phyloP scores from a whole-genome alignment of 2,113 vertebrate genomes.

The Clinocottus analis region DNA sequence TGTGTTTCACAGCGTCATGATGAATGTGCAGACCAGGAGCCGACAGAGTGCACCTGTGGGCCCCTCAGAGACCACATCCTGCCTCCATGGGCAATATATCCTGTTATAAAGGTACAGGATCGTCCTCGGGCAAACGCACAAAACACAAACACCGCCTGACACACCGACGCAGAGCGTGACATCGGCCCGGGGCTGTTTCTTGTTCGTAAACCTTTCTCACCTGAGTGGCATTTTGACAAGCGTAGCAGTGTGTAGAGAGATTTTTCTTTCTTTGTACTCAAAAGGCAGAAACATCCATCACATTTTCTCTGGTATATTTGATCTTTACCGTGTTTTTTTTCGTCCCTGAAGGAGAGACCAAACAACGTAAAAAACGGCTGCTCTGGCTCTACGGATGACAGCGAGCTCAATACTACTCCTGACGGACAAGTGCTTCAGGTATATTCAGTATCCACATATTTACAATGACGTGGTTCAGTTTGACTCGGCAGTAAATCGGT shows the following conservation, averaged over 20 bases:
- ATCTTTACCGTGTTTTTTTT: constrained; percentile 23
- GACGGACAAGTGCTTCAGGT: constrained; percentile 91
- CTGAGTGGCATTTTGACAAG: constrained; percentile 18
- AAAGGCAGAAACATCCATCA: neutral
- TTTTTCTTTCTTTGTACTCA: constrained; percentile 10
- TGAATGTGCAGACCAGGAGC: constrained; percentile 84
- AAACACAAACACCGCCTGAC: constrained; percentile 30
- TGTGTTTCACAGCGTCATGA: constrained; percentile 86
- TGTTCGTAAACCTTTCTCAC: constrained; percentile 20
- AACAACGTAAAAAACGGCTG: constrained; percentile 81
- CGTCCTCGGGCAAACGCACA: constrained; percentile 17
- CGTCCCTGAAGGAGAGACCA: constrained; percentile 80
- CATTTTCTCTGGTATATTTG: constrained; percentile 3
- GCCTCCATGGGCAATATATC: constrained; percentile 92
- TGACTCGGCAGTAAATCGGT: neutral
- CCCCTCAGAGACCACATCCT: constrained; percentile 90
- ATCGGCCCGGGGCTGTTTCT: constrained; percentile 26
- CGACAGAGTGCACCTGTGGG: constrained; percentile 87
- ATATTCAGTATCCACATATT: constrained; percentile 9
- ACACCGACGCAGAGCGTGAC: constrained; percentile 42
- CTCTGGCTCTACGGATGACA: constrained; percentile 74
- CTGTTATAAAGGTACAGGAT: constrained; percentile 87
- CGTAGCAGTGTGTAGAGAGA: neutral
- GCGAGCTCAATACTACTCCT: constrained; percentile 84
- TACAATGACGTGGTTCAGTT: neutral